These are phyloP conservation scores for Sarcophaga peregrina DNA, from an alignment of 1,140 invertebrate species.

Conservation along the genomic window DNA sequence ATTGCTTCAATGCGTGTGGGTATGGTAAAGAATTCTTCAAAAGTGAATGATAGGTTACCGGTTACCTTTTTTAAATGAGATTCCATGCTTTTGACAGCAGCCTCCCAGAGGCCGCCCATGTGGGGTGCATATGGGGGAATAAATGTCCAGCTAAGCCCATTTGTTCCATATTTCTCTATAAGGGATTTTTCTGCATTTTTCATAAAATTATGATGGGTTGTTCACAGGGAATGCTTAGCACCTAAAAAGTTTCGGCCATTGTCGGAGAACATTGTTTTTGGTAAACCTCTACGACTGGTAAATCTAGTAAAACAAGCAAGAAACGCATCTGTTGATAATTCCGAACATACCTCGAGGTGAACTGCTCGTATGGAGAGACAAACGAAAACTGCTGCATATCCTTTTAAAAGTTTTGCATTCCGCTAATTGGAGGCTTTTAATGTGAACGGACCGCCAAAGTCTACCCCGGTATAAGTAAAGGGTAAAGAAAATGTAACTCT, in stretches of 20 bases:
- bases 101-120: conserved; percentile 20
- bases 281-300: background rate
- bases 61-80: conserved; percentile 10
- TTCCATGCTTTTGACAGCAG: conserved; percentile 13
- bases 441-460: background rate
- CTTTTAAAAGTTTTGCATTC: background rate
- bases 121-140: conserved; percentile 20
- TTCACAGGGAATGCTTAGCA: background rate
- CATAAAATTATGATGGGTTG: background rate
- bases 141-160: conserved; percentile 26
- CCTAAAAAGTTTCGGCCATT: background rate
- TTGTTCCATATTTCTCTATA: too few relatives aligned
- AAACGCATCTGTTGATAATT: background rate
- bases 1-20: too few relatives aligned
- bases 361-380: background rate
- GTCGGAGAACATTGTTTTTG: background rate
- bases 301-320: background rate
- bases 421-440: background rate
- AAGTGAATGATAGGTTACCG: background rate
- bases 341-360: background rate
- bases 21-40: too few relatives aligned
- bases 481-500: background rate
- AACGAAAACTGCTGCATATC: conserved; percentile 5
- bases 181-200: background rate
- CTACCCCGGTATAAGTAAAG: background rate